Percentiles rank a stretch among this genome's conserved stretches.
Evolutionary conservation across 1,140 invertebrate species (phyloP).

Genomic region (Drosophila athabasca): DNA sequence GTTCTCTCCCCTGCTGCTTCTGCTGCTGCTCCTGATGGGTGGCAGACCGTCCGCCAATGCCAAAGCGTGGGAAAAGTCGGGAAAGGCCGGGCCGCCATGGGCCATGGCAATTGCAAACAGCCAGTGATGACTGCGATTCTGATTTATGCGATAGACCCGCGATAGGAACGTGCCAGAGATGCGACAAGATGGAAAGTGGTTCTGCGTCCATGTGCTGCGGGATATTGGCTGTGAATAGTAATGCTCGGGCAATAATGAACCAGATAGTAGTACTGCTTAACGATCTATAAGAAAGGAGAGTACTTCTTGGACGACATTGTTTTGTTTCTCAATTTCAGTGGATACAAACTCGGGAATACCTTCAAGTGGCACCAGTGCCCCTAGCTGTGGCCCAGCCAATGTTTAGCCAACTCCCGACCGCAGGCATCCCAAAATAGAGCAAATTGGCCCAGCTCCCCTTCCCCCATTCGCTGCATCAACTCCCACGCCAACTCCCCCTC

Average conservation of each 20-base stretch:
- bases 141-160: slow-evolving; percentile 70
- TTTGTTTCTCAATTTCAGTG: no score
- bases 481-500: slow-evolving; percentile 51
- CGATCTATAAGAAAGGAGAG: no score
- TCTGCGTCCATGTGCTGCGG: background rate
- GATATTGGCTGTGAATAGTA: slow-evolving; percentile 25
- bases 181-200: slow-evolving; percentile 28
- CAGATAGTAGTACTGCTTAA: no score
- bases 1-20: background rate
- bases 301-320: no score
- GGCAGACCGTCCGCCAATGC: slow-evolving; percentile 36
- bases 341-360: no score
- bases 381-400: slow-evolving; percentile 10
- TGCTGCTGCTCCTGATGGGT: slow-evolving; percentile 38
- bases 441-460: slow-evolving; percentile 11
- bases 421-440: slow-evolving; percentile 57
- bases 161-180: slow-evolving; percentile 64
- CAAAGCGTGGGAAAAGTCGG: slow-evolving; percentile 68
- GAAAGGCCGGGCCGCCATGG: slow-evolving; percentile 3
- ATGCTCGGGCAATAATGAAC: slow-evolving; percentile 22
- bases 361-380: background rate
- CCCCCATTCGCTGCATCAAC: slow-evolving; percentile 12
- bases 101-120: slow-evolving; percentile 38
- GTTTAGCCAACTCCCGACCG: slow-evolving; percentile 26
- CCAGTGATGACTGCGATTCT: slow-evolving; percentile 54